These are phyloP conservation scores for Lampris megalopsis DNA, from an alignment of 2,113 vertebrate genomes.

Conservation along the genomic window DNA sequence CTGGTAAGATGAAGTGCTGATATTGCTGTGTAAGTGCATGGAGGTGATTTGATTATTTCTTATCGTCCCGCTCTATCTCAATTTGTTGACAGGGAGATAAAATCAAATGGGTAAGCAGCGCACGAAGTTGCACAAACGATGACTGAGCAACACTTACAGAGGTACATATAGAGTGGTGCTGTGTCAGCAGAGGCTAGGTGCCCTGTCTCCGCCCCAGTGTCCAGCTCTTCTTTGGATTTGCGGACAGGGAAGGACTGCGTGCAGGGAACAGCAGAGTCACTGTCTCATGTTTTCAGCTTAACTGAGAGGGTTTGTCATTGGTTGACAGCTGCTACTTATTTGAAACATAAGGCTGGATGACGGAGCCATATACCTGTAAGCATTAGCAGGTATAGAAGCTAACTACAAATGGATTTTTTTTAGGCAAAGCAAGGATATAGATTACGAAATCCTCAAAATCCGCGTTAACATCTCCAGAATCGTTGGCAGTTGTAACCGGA, in stretches of 20 bases:
- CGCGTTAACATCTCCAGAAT: slow-evolving; percentile 39
- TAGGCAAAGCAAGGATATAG: slow-evolving; percentile 5
- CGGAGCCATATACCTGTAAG: slow-evolving; percentile 61
- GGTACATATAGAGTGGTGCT: slow-evolving; percentile 44
- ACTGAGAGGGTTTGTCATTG: slow-evolving; percentile 53
- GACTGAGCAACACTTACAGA: slow-evolving; percentile 21
- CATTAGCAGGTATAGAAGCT: not conserved
- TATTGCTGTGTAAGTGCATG: slow-evolving; percentile 66
- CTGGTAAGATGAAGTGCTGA: slow-evolving; percentile 69
- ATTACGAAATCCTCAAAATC: slow-evolving; percentile 38
- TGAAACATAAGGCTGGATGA: slow-evolving; percentile 44
- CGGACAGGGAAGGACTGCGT: too few species aligned
- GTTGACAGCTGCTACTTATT: slow-evolving; percentile 67
- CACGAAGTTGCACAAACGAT: not conserved
- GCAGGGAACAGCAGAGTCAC: not conserved
- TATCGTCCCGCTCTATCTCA: slow-evolving; percentile 55
- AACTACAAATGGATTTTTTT: not conserved
- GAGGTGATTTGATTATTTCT: slow-evolving; percentile 70
- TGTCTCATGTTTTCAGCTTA: not conserved
- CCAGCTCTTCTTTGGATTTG: not conserved
- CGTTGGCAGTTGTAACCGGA: slow-evolving; percentile 34
- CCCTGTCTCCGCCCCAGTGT: not conserved
- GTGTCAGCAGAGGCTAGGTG: slow-evolving; percentile 5
- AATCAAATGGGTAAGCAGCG: slow-evolving; percentile 55
- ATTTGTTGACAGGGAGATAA: slow-evolving; percentile 62